Conservation (phyloP, 1,140 invertebrate genomes). For the Nymphalis io region DNA sequence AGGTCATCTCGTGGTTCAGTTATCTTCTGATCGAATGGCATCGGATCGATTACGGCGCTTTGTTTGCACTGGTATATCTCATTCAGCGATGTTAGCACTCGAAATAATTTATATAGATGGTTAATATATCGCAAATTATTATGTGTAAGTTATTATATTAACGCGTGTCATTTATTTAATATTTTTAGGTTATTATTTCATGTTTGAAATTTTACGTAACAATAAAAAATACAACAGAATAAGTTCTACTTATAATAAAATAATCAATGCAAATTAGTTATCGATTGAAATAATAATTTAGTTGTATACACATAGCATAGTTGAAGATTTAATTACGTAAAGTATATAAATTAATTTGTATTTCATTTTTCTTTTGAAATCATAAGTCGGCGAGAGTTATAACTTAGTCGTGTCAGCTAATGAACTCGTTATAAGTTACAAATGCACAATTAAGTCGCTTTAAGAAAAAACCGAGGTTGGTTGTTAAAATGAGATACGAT, state of each 20-base stretch:
- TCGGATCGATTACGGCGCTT: neutral
- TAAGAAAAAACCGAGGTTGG: neutral
- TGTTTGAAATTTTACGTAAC: too few species aligned
- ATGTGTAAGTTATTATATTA: too few species aligned
- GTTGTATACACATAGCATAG: too few species aligned
- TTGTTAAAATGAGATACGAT: constrained; percentile 12
- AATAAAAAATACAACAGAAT: too few species aligned
- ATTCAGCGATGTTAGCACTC: neutral
- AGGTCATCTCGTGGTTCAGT: neutral
- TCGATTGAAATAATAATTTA: too few species aligned
- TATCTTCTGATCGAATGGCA: constrained; percentile 5
- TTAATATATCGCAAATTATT: too few species aligned
- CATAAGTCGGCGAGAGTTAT: constrained; percentile 1
- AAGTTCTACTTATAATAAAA: too few species aligned
- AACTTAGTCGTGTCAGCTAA: constrained; percentile 62
- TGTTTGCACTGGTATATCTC: neutral
- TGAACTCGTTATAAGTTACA: constrained; percentile 61
- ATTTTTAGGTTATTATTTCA: too few species aligned
- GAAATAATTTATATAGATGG: neutral
- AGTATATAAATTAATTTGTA: neutral
- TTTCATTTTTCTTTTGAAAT: neutral
- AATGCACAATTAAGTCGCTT: constrained; percentile 51
- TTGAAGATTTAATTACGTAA: neutral
- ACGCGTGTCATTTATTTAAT: too few species aligned
- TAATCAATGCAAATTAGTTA: too few species aligned